A percentile compares a stretch with the other conserved stretches of the same genome.
phyloP scores from a whole-genome alignment of 2,888 invertebrate genomes.

The Trichacis sp. region DNA sequence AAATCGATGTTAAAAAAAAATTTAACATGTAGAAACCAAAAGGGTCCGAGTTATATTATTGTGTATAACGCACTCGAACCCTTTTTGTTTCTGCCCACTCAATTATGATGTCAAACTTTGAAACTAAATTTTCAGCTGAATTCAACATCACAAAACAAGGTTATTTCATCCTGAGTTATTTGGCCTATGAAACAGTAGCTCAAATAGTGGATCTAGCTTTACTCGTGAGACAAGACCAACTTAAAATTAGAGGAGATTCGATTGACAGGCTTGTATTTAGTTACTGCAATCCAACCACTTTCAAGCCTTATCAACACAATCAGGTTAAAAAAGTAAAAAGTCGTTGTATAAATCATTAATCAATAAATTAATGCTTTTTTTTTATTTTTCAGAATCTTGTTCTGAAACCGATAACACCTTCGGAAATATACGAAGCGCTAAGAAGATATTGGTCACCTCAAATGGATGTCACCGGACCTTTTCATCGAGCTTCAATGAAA shows the following conservation, averaged over 20 bases:
- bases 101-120: too few species aligned
- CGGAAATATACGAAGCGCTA: conserved; percentile 86
- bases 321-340: too few species aligned
- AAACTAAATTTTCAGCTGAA: conserved; percentile 70
- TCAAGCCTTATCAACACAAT: conserved; percentile 62
- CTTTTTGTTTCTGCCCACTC: too few species aligned
- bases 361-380: conserved; percentile 11
- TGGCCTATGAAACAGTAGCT: conserved; percentile 92
- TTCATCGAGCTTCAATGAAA: conserved; percentile 60
- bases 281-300: conserved; percentile 73
- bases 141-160: conserved; percentile 75
- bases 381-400: conserved; percentile 65
- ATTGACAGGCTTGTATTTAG: conserved; percentile 76
- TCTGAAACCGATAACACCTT: conserved; percentile 80
- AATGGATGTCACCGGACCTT: conserved; percentile 68
- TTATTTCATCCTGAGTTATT: conserved; percentile 83
- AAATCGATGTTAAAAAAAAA: too few species aligned
- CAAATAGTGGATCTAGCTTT: conserved; percentile 88
- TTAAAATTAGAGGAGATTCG: conserved; percentile 77
- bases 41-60: too few species aligned
- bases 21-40: too few species aligned
- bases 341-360: background rate
- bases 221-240: conserved; percentile 82
- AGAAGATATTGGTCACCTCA: conserved; percentile 78
- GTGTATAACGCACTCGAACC: too few species aligned